Evolutionary conservation across 2,888 invertebrate species (phyloP), one percentile per base, ranked within the genome.

Genomic region (Apodemia duryi): DNA sequence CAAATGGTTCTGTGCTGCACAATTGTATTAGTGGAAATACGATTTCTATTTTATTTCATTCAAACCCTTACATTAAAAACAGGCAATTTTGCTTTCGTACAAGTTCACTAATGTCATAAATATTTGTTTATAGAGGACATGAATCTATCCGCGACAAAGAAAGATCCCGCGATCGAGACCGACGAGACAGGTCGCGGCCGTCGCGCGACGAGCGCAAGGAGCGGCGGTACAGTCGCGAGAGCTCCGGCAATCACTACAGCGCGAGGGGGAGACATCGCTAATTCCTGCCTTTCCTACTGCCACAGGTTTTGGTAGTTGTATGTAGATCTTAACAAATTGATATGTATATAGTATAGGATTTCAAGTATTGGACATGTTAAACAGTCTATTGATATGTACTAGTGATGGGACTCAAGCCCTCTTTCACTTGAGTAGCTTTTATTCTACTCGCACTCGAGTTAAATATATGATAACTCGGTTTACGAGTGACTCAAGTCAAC

Each of bases 161-260:
- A 65, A 77, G 80, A 71, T 73, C 80, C 5, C 83, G 90, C n/a
- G 89, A 89, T 29, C 83, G 87, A 10, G 88, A 88, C 32, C 77
- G 88, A 0, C 83, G 87, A 64, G 88, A 87, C 62, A 69, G 82
- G 52, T 77, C 86, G 28, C 85, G 88, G 65, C 84, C 84, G 64
- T 73, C 68, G 43, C 84, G 84, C 41, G 61, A 61, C 61, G 86
- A 84, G 13, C 81, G 84, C 66, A 86, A 86, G 72, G 86, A 88
- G 72, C 84, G 90, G 5, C 85, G 91, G 51, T 88, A 89, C 84
- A 89, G 88, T 63, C 88, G 89, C 71, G 91, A 91, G 43, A 77
- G 77, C 49, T 61, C 71, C 62, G 79, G 80, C 6, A 81, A 78
- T 73, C 83, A 85, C 71, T 85, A 85, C 82, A 74, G 82, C 73